These are phyloP conservation scores for Macrosteles quadrilineatus DNA, from an alignment of 1,140 invertebrate genomes.

Conservation along the genomic window DNA sequence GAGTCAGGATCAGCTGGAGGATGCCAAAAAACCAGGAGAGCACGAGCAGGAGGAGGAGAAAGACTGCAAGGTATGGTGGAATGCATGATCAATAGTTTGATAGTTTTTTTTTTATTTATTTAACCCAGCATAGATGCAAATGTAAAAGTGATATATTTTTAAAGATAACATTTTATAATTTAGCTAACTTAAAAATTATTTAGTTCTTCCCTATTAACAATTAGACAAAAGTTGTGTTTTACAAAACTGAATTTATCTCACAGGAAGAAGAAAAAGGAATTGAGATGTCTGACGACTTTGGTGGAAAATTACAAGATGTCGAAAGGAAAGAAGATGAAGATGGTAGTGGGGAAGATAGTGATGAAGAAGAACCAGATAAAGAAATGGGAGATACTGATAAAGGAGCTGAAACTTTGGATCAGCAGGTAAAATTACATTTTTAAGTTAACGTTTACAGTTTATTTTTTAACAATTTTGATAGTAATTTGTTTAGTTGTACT, in stretches of 20 bases:
- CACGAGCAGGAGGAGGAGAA: conserved; percentile 71
- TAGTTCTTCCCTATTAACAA: no score
- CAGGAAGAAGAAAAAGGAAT: conserved; percentile 90
- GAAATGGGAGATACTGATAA: conserved; percentile 94
- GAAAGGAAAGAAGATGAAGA: conserved; percentile 68
- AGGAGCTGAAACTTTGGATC: conserved; percentile 72
- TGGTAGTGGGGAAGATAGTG: conserved; percentile 60
- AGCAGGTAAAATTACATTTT: conserved; percentile 47
- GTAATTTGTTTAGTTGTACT: background rate
- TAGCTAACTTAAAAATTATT: no score
- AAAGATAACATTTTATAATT: no score
- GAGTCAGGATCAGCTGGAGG: conserved; percentile 92
- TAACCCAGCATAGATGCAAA: no score
- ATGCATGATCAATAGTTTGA: no score
- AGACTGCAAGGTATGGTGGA: conserved; percentile 68
- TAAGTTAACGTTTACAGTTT: background rate
- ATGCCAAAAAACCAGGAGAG: conserved; percentile 76
- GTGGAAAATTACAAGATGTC: conserved; percentile 79
- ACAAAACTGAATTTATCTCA: no score
- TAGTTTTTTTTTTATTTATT: no score
- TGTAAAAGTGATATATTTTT: no score
- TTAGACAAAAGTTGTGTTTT: no score
- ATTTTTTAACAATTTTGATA: background rate
- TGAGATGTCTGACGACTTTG: conserved; percentile 93
- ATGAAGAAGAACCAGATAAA: conserved; percentile 78